These are phyloP conservation scores for Taphrorychus bicolor DNA, from an alignment of 2,888 invertebrate genomes.

Conservation along the genomic window DNA sequence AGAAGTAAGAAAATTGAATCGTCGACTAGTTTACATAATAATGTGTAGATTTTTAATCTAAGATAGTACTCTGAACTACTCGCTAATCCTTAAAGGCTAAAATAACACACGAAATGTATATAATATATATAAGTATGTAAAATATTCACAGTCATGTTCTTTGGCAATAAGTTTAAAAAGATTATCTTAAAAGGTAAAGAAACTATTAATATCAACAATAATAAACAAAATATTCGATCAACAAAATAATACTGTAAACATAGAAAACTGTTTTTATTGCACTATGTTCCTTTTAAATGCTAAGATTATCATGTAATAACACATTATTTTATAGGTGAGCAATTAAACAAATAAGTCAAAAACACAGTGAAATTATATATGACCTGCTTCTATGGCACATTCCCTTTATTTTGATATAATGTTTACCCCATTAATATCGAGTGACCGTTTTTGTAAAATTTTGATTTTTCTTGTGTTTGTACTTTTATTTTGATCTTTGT, in stretches of 20 bases:
- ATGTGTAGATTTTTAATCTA: slow-evolving; percentile 45
- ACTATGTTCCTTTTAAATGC: slow-evolving; percentile 34
- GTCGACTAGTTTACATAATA: slow-evolving; percentile 32
- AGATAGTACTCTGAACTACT: slow-evolving; percentile 52
- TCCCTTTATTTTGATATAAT: slow-evolving; percentile 4
- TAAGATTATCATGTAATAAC: slow-evolving; percentile 10
- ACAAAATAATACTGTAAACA: slow-evolving; percentile 38
- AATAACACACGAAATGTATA: slow-evolving; percentile 49
- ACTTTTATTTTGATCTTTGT: slow-evolving; percentile 18
- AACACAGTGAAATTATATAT: background rate
- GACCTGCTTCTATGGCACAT: slow-evolving; percentile 15
- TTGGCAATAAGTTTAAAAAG: slow-evolving; percentile 56
- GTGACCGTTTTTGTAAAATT: slow-evolving; percentile 2
- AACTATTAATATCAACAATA: slow-evolving; percentile 28
- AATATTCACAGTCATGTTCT: slow-evolving; percentile 60
- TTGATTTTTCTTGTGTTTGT: slow-evolving; percentile 32
- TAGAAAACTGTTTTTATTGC: slow-evolving; percentile 37
- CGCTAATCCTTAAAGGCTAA: slow-evolving; percentile 50
- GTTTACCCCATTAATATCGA: background rate
- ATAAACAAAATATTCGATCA: slow-evolving; percentile 23
- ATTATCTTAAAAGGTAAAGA: slow-evolving; percentile 26
- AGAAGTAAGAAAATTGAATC: background rate
- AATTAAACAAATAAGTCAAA: slow-evolving; percentile 17
- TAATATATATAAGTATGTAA: slow-evolving; percentile 54
- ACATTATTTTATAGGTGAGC: slow-evolving; percentile 21